Evolutionary conservation across 2,797 vertebrate species (phyloP), one percentile per base, ranked within the genome.

Genomic region (Sebastes oblongus): DNA sequence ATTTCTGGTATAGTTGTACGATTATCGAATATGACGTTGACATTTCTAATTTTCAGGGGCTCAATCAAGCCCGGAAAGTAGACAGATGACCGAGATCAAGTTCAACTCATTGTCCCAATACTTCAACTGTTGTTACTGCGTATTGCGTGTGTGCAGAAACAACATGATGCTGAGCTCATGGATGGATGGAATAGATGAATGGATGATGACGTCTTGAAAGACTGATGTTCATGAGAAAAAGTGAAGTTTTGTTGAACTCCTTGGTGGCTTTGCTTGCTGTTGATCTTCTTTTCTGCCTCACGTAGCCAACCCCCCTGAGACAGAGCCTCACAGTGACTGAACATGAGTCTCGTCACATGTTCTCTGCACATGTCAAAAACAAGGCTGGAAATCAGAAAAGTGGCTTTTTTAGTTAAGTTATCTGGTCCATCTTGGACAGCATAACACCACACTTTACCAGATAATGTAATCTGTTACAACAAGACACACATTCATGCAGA

Each of bases 151-250:
- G 34, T 68, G 66, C 13, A 34, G 34, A 52, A 73, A 72, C 27
- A 10, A 12, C 56, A 2, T 58, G 59, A 30, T 18, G 39, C 55
- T 46, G 27, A 59, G 60, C 30, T 67, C 29, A 39, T 61, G n/a
- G 72, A 76, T 54, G 42, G 24, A 76, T 16, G 32, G 39, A 66
- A 39, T 13, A 30, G 74, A 72, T 54, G 65, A 81, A 54, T 89
- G 92, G 85, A 93, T 85, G 80, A 92, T 91, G 93, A 95, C 65
- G 93, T 94, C 94, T 82, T 46, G 25, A 82, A 32, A 84, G 91
- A 90, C 93, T 85, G 93, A 95, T 91, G 91, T 94, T 94, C 92
- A 89, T 88, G 64, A 12, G 22, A 24, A 25, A 60, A 59, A 46
- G 50, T 32, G 69, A 46, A 0, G 30, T 66, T 75, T 68, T 56